phyloP scores from a whole-genome alignment of 2,888 invertebrate species.

The Polymixis flavicincta region DNA sequence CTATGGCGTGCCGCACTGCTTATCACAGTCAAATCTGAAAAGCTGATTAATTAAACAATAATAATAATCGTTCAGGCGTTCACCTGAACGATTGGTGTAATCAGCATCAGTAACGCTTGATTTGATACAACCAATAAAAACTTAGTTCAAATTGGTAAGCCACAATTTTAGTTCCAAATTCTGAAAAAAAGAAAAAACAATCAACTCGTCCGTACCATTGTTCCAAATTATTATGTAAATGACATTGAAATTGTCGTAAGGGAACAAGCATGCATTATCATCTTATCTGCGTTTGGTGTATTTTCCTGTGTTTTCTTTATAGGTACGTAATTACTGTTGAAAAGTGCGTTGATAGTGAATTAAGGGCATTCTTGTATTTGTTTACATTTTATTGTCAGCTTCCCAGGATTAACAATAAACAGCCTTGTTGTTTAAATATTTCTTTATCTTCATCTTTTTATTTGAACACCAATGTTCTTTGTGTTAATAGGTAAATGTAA shows the following conservation, averaged over 20 bases:
- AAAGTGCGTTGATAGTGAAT: conserved; percentile 65
- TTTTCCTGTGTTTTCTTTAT: conserved; percentile 69
- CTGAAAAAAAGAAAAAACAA: background rate
- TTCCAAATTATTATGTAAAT: conserved; percentile 80
- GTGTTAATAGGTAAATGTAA: background rate
- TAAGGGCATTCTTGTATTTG: conserved; percentile 67
- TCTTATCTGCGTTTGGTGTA: conserved; percentile 75
- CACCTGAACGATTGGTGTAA: background rate
- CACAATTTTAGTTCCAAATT: background rate
- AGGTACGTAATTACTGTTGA: conserved; percentile 71
- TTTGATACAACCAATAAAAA: conserved; percentile 4
- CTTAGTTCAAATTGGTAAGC: background rate
- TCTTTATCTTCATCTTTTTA: background rate
- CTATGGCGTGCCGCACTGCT: background rate
- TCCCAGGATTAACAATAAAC: conserved; percentile 16
- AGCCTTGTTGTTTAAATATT: conserved; percentile 1
- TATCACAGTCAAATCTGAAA: background rate
- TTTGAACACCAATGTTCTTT: background rate
- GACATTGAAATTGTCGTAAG: conserved; percentile 74
- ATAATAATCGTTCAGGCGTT: no score
- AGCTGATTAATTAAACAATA: no score
- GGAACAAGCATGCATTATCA: conserved; percentile 68
- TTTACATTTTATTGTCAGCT: conserved; percentile 42
- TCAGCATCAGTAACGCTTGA: background rate
- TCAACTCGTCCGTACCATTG: conserved; percentile 60